phyloP scores from a whole-genome alignment of 2,797 vertebrate species.

The Premnoplex brunnescens region DNA sequence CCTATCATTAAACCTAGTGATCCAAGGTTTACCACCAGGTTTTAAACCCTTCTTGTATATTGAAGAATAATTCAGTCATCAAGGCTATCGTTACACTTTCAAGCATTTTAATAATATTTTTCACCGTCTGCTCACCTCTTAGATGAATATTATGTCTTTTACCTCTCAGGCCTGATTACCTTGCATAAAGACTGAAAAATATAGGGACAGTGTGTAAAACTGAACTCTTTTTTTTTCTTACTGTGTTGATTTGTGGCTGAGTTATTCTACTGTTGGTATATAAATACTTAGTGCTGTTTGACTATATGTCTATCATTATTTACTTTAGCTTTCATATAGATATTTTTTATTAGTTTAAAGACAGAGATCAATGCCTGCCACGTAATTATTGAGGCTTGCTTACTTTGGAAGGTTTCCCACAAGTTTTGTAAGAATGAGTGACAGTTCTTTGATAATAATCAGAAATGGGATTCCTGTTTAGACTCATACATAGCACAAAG shows the following conservation, averaged over 20 bases:
- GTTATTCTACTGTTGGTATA: background rate
- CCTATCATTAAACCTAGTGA: background rate
- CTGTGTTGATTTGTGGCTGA: background rate
- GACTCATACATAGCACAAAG: background rate
- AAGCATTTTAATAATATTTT: background rate
- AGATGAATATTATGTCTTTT: background rate
- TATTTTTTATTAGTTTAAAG: background rate
- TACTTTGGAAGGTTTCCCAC: background rate
- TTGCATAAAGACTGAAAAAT: background rate
- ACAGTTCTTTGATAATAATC: background rate
- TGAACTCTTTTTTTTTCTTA: background rate
- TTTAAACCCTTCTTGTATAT: background rate
- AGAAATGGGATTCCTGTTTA: background rate
- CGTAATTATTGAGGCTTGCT: background rate
- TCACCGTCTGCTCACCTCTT: background rate
- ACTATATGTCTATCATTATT: background rate
- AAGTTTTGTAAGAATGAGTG: background rate
- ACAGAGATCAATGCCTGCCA: background rate
- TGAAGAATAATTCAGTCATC: slow-evolving; percentile 36
- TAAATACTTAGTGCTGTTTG: background rate
- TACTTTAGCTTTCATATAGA: background rate
- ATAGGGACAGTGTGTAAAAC: background rate
- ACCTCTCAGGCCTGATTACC: background rate
- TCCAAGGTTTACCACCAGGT: background rate
- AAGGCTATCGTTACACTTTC: background rate